Evolutionary conservation across 37 sponge, comb jelly and placozoan genomes (phyloP).

Genomic region (Geodia barretti): DNA sequence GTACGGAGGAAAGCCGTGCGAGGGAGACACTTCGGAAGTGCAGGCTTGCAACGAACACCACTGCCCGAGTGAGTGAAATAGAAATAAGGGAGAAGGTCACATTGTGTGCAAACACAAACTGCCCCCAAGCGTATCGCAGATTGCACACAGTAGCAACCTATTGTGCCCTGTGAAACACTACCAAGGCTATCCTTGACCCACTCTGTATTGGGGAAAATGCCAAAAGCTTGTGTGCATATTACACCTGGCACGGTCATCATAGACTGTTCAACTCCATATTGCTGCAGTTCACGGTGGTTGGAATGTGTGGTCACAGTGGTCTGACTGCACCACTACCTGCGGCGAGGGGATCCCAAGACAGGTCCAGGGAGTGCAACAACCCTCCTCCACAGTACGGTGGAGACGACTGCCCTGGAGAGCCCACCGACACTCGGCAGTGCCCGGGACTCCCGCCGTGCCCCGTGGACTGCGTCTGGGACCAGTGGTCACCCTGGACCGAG

Average conservation of each 20-base stretch:
- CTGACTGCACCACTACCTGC: slow-evolving; percentile 66
- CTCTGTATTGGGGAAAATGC: too few species aligned
- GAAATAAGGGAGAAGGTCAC: not conserved
- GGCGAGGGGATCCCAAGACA: slow-evolving; percentile 45
- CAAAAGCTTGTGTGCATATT: too few species aligned
- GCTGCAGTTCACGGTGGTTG: slow-evolving; percentile 82
- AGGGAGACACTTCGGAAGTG: slow-evolving; percentile 39
- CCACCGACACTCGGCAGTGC: slow-evolving; percentile 39
- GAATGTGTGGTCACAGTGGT: slow-evolving; percentile 76
- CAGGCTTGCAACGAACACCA: slow-evolving; percentile 58
- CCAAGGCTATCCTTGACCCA: too few species aligned
- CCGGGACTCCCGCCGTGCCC: not conserved
- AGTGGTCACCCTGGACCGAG: slow-evolving; percentile 50
- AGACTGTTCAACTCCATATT: too few species aligned
- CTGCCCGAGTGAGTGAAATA: slow-evolving; percentile 70
- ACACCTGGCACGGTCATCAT: too few species aligned
- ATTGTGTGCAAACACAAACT: too few species aligned
- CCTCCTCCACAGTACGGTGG: slow-evolving; percentile 78
- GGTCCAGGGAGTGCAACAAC: slow-evolving; percentile 60
- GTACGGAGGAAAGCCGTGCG: slow-evolving; percentile 69
- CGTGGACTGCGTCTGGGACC: slow-evolving; percentile 37
- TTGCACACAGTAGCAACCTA: too few species aligned
- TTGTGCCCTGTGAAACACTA: too few species aligned
- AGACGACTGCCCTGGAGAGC: slow-evolving; percentile 53
- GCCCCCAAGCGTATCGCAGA: too few species aligned